Base-by-base conservation (phyloP, 92 coral and sea anemone species). In the Porites evermanni region DNA sequence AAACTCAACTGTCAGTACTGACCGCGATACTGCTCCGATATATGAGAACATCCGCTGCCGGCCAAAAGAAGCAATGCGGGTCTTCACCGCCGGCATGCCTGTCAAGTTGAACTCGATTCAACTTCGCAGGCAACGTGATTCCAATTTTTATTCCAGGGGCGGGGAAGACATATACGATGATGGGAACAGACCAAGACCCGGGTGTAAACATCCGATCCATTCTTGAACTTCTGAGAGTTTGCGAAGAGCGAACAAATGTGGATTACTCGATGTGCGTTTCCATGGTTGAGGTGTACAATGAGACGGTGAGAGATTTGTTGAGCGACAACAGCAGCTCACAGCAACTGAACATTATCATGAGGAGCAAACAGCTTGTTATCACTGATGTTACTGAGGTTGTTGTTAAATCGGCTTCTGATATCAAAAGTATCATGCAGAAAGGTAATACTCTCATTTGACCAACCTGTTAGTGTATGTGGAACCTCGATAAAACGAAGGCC, bases 151-250 rank as follows among this genome's bases (percentile, higher is more conserved):
- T 50, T 12, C 1, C 64, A 95, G 98, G 98, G 8, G 89, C 98
- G 17, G 98, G 98, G 16, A 95, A 95, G 52, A 95, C 98, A 0
- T 93, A 86, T 79, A 95, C 98, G 18, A 95, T 95, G 98, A 95
- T 95, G 98, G 98, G 98, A 2, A 80, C 98, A 14, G 95, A 92
- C 14, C 69, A 79, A 12, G 88, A 95, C 68, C 98, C 98, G 17
- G 98, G 98, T 3, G 98, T 95, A 11, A 95, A 95, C 78, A 81
- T 94, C 67, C 75, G 98, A 67, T 89, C 98, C 5, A 91, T 94
- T 63, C 83, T 83, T 18, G 96, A 94, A 58, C 92, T 94, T 77
- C 86, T 94, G 24, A 85, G 86, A 72, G 89, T 94, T 26, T 93
- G 98, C 51, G 89, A 93, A 50, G 93, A 90, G 73, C 82, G 98